Evolutionary conservation across 2,797 vertebrate genomes (phyloP), one percentile per base, ranked within the genome.

Genomic region (Paguma larvata): DNA sequence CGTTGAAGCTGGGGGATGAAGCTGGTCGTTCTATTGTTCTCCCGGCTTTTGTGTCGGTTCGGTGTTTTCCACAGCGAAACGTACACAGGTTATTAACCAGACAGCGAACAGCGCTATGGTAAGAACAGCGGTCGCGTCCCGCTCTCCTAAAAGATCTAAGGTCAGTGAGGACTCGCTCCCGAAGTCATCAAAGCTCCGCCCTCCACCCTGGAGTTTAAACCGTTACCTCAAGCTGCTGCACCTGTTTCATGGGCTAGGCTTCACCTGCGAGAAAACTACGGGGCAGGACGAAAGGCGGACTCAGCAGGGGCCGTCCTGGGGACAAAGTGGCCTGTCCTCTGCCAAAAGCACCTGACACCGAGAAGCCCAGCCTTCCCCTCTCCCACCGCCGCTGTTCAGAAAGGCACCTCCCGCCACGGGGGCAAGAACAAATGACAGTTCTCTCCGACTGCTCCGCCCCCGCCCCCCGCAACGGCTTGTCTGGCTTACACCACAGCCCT

Each of bases 401-500:
- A 62, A 56, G 59, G 46, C 73, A 23, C 21, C 21, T 82, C 27
- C 53, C 2, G 15, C 21, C 73, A 25, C 51, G 67, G 62, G 2
- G 12, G 13, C 63, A 7, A 18, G 16, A 75, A 84, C 89, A 53
- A 30, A 48, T 12, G 1, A 41, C 34, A 44, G 19, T 30, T 44
- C 62, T 21, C 79, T 23, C 34, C 0, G 1, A n/a, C 25, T 65
- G 6, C 77, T 23, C 73, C 12, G n/a, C 48, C 13, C 48, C 48
- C 12, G 11, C 3, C 46, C 12, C 46, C 48, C 48, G 38, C 38
- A 51, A 44, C 0, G 41, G 92, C 56, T 9, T 9, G 59, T 88
- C 9, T 34, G 83, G 98, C 99, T 99, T 98, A 99, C 99, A 99
- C 99, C 5, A 99, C 99, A 53, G 99, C 99, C 88, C 98, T 98